Conservation (phyloP, 2,888 invertebrate genomes). For the Apamea anceps region DNA sequence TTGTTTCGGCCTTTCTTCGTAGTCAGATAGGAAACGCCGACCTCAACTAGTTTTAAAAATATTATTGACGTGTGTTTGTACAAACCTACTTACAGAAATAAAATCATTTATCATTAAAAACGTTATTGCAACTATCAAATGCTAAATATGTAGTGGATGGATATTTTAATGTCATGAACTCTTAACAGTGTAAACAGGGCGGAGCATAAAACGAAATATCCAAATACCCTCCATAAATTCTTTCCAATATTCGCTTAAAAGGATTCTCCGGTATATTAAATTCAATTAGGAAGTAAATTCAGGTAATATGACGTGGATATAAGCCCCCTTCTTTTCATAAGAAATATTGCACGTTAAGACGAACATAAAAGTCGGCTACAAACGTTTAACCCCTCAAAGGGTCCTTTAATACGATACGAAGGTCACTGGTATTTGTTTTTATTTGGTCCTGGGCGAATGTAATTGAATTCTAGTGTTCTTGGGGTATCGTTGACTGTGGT, state of each 20-base stretch:
- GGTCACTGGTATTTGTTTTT: constrained; percentile 44
- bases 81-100: too few relatives aligned
- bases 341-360: constrained; percentile 44
- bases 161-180: too few relatives aligned
- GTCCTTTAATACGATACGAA: constrained; percentile 39
- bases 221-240: constrained; percentile 2
- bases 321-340: constrained; percentile 21
- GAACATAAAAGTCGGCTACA: constrained; percentile 45
- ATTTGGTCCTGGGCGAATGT: constrained; percentile 23
- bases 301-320: constrained; percentile 32
- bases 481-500: constrained; percentile 7
- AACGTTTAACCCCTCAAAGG: constrained; percentile 39
- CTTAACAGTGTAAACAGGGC: neutral
- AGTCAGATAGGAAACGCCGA: too few relatives aligned
- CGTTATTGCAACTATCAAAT: neutral
- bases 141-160: neutral
- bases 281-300: constrained; percentile 49
- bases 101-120: too few relatives aligned
- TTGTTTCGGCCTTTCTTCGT: too few relatives aligned
- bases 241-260: neutral
- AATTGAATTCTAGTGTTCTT: constrained; percentile 49
- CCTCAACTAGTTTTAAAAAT: too few relatives aligned
- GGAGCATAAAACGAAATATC: neutral
- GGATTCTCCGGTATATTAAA: neutral
- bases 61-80: too few relatives aligned